Evolutionary conservation across 1,140 invertebrate genomes (phyloP).

Genomic region (Branchinecta lynchi): DNA sequence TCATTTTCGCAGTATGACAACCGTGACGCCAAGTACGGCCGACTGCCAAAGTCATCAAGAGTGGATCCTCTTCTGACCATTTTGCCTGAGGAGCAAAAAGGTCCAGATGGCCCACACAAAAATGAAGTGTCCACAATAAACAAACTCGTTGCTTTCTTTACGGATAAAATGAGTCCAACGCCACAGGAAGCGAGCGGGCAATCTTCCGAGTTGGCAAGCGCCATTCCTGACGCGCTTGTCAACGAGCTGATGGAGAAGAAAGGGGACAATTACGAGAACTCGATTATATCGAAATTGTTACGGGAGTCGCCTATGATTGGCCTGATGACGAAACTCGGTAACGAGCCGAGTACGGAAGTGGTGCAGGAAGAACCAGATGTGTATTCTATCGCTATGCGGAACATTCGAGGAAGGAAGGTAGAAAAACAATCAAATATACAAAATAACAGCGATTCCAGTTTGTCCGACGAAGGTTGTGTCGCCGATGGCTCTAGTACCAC

Average conservation of each 20-base stretch:
- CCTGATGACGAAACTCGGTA: not conserved
- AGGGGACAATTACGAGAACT: slow-evolving; percentile 3
- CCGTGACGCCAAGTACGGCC: slow-evolving; percentile 32
- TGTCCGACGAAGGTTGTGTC: slow-evolving; percentile 19
- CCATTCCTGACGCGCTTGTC: not conserved
- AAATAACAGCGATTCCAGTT: slow-evolving; percentile 16
- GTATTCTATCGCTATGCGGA: not conserved
- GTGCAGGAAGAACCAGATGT: not conserved
- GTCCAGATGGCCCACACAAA: slow-evolving; percentile 28
- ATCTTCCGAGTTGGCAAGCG: not conserved
- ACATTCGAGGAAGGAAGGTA: not conserved
- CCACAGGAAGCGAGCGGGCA: not conserved
- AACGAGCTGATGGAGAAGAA: slow-evolving; percentile 15
- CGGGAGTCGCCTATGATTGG: not conserved
- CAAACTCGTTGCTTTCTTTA: slow-evolving; percentile 8
- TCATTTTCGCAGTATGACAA: slow-evolving; percentile 69
- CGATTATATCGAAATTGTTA: slow-evolving; percentile 12
- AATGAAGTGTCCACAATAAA: slow-evolving; percentile 22
- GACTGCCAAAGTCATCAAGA: slow-evolving; percentile 18
- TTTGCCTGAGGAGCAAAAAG: slow-evolving; percentile 40
- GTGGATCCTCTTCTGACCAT: slow-evolving; percentile 26
- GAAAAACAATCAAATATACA: slow-evolving; percentile 5
- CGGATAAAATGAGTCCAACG: slow-evolving; percentile 2
- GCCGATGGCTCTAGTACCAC: slow-evolving; percentile 9
- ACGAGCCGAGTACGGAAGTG: no score